Conservation (phyloP, 2,113 vertebrate genomes). For the Donacobius atricapilla region DNA sequence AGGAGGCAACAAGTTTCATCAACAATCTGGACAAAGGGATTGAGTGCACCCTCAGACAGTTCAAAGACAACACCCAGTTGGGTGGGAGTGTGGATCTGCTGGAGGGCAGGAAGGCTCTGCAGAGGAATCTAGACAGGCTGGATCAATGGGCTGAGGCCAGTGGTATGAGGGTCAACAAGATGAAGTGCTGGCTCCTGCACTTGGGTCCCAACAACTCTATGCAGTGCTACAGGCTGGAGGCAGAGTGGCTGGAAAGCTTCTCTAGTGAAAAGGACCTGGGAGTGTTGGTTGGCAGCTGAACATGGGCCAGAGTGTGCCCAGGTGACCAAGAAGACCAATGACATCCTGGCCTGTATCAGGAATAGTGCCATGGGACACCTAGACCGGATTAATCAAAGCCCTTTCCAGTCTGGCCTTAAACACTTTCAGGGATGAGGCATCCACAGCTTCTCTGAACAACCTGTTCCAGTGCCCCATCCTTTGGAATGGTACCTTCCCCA, state of each 20-base stretch:
- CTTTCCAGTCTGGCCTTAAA: neutral
- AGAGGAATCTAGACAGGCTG: neutral
- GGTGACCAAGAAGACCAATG: neutral
- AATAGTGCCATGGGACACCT: neutral
- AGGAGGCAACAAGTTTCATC: neutral
- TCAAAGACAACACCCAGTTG: neutral
- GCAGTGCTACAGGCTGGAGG: neutral
- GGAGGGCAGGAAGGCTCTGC: neutral
- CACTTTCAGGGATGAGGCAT: neutral
- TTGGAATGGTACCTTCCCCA: neutral
- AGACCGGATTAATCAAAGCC: neutral
- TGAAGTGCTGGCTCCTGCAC: neutral
- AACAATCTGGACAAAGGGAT: neutral
- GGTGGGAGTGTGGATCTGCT: neutral
- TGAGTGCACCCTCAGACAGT: neutral
- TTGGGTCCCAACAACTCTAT: neutral
- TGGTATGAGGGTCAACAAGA: neutral
- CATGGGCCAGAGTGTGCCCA: neutral
- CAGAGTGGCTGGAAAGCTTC: neutral
- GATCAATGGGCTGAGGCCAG: rapidly evolving
- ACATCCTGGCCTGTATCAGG: neutral
- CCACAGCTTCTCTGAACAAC: neutral
- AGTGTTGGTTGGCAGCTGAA: neutral
- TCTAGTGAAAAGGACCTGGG: neutral
- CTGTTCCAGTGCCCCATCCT: neutral